Percentiles rank a stretch among this genome's conserved stretches.
Conservation (phyloP, 1,140 invertebrate genomes). For the Nylanderia fulva region DNA sequence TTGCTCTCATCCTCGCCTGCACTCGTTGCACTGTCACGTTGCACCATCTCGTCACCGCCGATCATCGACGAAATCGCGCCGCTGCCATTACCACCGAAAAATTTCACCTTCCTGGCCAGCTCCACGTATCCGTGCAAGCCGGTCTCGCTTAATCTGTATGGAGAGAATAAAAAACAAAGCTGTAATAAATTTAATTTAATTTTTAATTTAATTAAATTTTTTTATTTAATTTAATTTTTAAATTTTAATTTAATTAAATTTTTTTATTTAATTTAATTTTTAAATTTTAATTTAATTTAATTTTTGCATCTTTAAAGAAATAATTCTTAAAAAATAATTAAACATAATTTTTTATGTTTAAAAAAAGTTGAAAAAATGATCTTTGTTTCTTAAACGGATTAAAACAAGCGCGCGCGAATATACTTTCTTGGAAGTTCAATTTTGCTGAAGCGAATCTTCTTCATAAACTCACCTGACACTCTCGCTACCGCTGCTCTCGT, state of each 20-base stretch:
- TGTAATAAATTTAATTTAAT: not conserved
- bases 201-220: not conserved
- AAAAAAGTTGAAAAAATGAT: not conserved
- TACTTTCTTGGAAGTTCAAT: not conserved
- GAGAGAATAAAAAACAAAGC: not conserved
- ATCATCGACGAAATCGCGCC: slow-evolving; percentile 75
- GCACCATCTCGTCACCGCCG: slow-evolving; percentile 80
- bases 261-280: slow-evolving; percentile 2
- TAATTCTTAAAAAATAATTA: not conserved
- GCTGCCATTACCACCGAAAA: slow-evolving; percentile 78
- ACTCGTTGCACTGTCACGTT: slow-evolving; percentile 84
- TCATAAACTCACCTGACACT: slow-evolving; percentile 78
- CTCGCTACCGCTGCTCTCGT: slow-evolving; percentile 84
- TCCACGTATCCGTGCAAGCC: slow-evolving; percentile 82
- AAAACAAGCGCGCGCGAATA: not conserved
- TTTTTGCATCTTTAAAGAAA: not conserved
- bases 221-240: not conserved
- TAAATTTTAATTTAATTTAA: not conserved
- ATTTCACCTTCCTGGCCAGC: slow-evolving; percentile 80
- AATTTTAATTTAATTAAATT: slow-evolving; percentile 5
- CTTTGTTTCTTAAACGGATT: not conserved
- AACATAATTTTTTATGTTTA: not conserved
- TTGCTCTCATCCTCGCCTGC: slow-evolving; percentile 84
- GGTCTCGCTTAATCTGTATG: slow-evolving; percentile 81
- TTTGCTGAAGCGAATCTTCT: not conserved